These are phyloP conservation scores for Meandrusa payeni DNA, from an alignment of 2,888 invertebrate genomes.

Conservation along the genomic window DNA sequence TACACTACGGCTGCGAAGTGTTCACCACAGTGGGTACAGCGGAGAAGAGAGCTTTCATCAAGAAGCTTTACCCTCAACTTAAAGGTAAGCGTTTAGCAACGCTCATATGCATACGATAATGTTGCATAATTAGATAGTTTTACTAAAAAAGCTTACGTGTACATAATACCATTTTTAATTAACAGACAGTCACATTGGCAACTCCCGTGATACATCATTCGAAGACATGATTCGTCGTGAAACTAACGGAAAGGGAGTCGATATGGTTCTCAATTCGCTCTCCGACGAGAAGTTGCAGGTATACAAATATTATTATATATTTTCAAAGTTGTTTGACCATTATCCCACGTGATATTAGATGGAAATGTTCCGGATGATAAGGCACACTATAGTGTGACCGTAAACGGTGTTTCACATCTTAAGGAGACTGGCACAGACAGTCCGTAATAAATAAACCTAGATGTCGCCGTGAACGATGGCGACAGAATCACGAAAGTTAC, in stretches of 20 bases:
- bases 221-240: conserved; percentile 90
- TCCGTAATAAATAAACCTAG: too few relatives aligned
- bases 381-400: too few relatives aligned
- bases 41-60: conserved; percentile 93
- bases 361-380: too few relatives aligned
- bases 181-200: conserved; percentile 86
- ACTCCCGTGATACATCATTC: conserved; percentile 92
- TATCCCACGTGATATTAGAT: too few relatives aligned
- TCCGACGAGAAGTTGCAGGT: conserved; percentile 94
- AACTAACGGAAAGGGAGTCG: conserved; percentile 93
- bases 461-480: too few relatives aligned
- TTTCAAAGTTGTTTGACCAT: too few relatives aligned
- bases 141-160: too few relatives aligned
- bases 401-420: too few relatives aligned
- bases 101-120: too few relatives aligned
- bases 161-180: conserved; percentile 8
- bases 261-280: conserved; percentile 94
- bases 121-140: too few relatives aligned
- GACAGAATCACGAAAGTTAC: too few relatives aligned
- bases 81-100: conserved; percentile 70
- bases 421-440: too few relatives aligned
- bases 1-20: conserved; percentile 93
- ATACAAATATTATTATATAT: conserved; percentile 21
- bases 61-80: conserved; percentile 90
- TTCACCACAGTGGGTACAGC: conserved; percentile 96